Percentiles rank a stretch among this genome's conserved stretches.
phyloP scores from a whole-genome alignment of 1,140 invertebrate genomes.

The Rhagoletis zephyria region DNA sequence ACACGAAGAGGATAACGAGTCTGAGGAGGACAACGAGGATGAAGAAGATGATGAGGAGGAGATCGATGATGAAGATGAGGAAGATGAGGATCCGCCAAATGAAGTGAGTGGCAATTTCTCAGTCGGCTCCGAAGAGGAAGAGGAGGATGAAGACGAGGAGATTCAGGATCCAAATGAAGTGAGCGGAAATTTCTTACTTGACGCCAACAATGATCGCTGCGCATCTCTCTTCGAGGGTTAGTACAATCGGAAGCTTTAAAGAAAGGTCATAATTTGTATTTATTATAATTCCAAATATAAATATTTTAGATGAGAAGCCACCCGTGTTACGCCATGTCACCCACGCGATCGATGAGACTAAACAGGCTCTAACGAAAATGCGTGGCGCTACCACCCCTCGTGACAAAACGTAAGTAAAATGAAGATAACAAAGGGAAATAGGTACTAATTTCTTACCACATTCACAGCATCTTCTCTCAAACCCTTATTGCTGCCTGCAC shows the following conservation, averaged over 20 bases:
- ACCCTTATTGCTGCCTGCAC: conserved; percentile 81
- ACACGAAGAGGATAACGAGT: conserved; percentile 69
- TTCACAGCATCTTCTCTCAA: conserved; percentile 69
- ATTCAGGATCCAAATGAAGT: conserved; percentile 69
- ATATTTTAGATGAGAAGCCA: conserved; percentile 79
- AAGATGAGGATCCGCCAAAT: conserved; percentile 58
- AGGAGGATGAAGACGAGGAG: conserved; percentile 72
- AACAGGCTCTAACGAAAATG: conserved; percentile 94
- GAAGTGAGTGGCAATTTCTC: conserved; percentile 59
- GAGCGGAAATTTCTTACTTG: conserved; percentile 66
- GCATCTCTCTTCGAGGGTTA: conserved; percentile 66
- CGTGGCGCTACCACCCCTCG: conserved; percentile 83
- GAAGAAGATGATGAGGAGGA: conserved; percentile 71
- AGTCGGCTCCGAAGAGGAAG: conserved; percentile 71
- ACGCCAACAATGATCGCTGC: conserved; percentile 66
- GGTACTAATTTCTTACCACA: not conserved
- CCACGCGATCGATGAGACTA: conserved; percentile 91
- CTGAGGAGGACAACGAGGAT: conserved; percentile 71
- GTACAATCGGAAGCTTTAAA: not conserved
- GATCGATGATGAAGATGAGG: conserved; percentile 59
- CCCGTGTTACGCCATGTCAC: conserved; percentile 71
- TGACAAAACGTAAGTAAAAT: conserved; percentile 68
- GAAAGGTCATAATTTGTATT: not conserved
- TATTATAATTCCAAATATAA: not conserved
- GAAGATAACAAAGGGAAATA: not conserved